Evolutionary conservation across 2,888 invertebrate species (phyloP).

Genomic region (Leuctra nigra): DNA sequence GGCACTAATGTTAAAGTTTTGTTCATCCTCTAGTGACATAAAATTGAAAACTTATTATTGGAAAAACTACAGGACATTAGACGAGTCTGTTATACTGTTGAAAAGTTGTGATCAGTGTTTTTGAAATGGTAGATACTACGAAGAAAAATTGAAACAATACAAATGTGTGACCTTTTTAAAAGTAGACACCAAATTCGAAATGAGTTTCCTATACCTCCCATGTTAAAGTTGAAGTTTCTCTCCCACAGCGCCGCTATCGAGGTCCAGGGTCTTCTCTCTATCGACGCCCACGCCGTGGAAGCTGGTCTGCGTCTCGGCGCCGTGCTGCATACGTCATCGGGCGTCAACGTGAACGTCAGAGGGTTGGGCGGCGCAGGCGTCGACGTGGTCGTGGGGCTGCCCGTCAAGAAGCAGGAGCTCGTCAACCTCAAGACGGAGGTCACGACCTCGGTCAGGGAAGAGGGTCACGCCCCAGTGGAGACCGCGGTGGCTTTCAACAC

Average conservation of each 20-base stretch:
- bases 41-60: no score
- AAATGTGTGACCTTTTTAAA: no score
- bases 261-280: constrained; percentile 52
- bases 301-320: constrained; percentile 70
- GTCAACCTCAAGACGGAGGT: constrained; percentile 41
- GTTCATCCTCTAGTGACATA: no score
- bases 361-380: constrained; percentile 58
- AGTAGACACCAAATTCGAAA: no score
- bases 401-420: constrained; percentile 74
- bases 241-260: constrained; percentile 53
- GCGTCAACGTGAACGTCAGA: constrained; percentile 59
- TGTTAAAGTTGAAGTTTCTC: no score
- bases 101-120: no score
- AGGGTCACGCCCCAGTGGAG: constrained; percentile 46
- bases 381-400: constrained; percentile 69
- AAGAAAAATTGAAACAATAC: no score
- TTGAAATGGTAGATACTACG: no score
- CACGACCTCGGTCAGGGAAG: constrained; percentile 57
- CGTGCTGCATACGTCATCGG: constrained; percentile 73
- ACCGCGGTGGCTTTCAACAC: constrained; percentile 40
- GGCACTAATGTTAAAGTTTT: no score
- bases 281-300: constrained; percentile 60
- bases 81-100: no score
- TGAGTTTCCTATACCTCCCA: no score
- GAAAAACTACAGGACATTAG: no score